Conservation (phyloP, 1,140 invertebrate species). For the Eciton burchellii region DNA sequence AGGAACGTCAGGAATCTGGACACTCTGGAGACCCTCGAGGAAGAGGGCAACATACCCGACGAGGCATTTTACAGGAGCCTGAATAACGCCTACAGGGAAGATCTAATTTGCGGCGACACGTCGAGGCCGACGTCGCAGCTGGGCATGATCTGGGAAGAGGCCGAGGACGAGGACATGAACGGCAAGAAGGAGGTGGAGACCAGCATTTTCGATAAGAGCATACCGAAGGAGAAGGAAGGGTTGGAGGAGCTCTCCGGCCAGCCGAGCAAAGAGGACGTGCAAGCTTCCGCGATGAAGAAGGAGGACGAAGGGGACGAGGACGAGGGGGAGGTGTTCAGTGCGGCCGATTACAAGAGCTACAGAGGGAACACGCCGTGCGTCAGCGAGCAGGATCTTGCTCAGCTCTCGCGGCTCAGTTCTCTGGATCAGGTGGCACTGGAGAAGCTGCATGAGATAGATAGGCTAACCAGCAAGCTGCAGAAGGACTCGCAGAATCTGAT, state of each 20-base stretch:
- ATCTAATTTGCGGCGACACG: constrained; percentile 89
- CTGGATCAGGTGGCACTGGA: constrained; percentile 92
- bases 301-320: constrained; percentile 83
- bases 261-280: constrained; percentile 81
- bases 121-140: constrained; percentile 89
- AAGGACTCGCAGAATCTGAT: constrained; percentile 92
- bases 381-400: constrained; percentile 91
- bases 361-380: constrained; percentile 90
- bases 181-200: constrained; percentile 80
- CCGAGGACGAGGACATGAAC: constrained; percentile 85
- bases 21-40: constrained; percentile 83
- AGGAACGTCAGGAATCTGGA: constrained; percentile 85
- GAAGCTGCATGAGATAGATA: constrained; percentile 92
- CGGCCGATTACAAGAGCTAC: constrained; percentile 93
- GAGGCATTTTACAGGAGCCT: constrained; percentile 95
- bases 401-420: constrained; percentile 90
- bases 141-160: constrained; percentile 93
- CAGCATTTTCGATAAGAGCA: constrained; percentile 73
- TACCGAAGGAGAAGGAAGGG: constrained; percentile 79
- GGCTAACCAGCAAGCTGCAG: constrained; percentile 90
- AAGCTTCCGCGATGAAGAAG: constrained; percentile 82
- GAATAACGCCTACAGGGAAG: constrained; percentile 94
- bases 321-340: constrained; percentile 90
- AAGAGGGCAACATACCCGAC: constrained; percentile 88
- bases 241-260: constrained; percentile 76